These are phyloP conservation scores for Remorina albescens DNA, from an alignment of 2,797 vertebrate genomes.

Conservation along the genomic window DNA sequence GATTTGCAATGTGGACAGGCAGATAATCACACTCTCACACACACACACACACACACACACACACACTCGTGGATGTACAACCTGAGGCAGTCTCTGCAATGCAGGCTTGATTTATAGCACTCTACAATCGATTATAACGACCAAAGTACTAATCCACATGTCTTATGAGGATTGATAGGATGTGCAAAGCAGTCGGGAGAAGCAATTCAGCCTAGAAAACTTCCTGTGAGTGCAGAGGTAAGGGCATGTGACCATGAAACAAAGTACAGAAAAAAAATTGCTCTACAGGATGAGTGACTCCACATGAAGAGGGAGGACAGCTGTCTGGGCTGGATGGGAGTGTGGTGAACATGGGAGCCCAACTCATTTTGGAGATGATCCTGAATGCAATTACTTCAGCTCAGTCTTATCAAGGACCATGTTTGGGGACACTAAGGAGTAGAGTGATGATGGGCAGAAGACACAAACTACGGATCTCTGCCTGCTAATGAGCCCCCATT, in stretches of 20 bases:
- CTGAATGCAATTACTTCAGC: slow-evolving; percentile 28
- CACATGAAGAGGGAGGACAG: neutral
- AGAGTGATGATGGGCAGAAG: neutral
- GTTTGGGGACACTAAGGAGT: slow-evolving; percentile 19
- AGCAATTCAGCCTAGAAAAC: slow-evolving; percentile 21
- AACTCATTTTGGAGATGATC: slow-evolving; percentile 32
- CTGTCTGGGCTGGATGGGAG: slow-evolving; percentile 17
- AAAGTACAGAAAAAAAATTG: neutral
- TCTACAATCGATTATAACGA: slow-evolving; percentile 52
- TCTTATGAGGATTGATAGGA: slow-evolving; percentile 45
- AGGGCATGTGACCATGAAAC: slow-evolving; percentile 1
- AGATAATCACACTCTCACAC: slow-evolving; percentile 38
- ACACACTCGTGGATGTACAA: slow-evolving; percentile 15
- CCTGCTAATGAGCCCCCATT: slow-evolving; percentile 45
- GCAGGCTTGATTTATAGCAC: slow-evolving; percentile 57
- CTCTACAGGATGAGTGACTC: neutral
- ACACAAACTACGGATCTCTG: slow-evolving; percentile 9
- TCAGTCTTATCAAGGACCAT: slow-evolving; percentile 25
- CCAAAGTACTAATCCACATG: slow-evolving; percentile 61
- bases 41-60: slow-evolving; percentile 10
- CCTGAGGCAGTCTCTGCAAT: slow-evolving; percentile 48
- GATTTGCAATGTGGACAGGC: slow-evolving; percentile 23
- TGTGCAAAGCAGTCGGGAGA: slow-evolving; percentile 16
- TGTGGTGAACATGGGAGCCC: slow-evolving; percentile 10
- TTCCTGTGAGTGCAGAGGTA: slow-evolving; percentile 25